These are phyloP conservation scores for Chironomus tentans DNA, from an alignment of 2,888 invertebrate genomes.

Conservation along the genomic window DNA sequence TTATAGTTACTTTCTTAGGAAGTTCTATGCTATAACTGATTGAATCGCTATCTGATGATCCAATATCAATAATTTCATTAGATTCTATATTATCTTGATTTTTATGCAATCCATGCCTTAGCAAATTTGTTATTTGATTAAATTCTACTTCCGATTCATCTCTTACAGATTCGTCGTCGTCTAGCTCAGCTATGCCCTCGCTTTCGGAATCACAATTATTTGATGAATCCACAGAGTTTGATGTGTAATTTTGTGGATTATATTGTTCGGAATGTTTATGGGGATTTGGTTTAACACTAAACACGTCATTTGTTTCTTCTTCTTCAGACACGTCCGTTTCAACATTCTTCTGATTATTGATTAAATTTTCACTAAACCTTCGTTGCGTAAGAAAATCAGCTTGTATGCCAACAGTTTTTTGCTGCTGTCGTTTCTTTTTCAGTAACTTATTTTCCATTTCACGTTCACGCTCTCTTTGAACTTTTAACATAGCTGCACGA, in stretches of 20 bases:
- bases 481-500: constrained; percentile 6
- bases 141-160: constrained; percentile 12
- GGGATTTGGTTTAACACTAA: neutral
- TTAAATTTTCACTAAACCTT: neutral
- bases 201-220: neutral
- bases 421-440: constrained; percentile 33
- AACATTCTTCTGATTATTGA: constrained; percentile 23
- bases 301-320: neutral
- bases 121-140: constrained; percentile 16
- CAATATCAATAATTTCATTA: too few relatives aligned
- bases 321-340: constrained; percentile 33
- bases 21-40: neutral
- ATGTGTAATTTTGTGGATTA: constrained; percentile 9
- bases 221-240: constrained; percentile 15
- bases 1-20: neutral
- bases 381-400: neutral
- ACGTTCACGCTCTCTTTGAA: constrained; percentile 4
- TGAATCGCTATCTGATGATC: too few relatives aligned
- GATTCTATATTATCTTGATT: neutral
- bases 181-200: neutral
- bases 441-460: neutral
- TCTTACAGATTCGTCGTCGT: neutral
- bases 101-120: neutral
- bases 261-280: constrained; percentile 1
- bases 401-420: constrained; percentile 18